These are phyloP conservation scores for Drosophila parabipectinata DNA, from an alignment of 1,140 invertebrate genomes.

Conservation along the genomic window DNA sequence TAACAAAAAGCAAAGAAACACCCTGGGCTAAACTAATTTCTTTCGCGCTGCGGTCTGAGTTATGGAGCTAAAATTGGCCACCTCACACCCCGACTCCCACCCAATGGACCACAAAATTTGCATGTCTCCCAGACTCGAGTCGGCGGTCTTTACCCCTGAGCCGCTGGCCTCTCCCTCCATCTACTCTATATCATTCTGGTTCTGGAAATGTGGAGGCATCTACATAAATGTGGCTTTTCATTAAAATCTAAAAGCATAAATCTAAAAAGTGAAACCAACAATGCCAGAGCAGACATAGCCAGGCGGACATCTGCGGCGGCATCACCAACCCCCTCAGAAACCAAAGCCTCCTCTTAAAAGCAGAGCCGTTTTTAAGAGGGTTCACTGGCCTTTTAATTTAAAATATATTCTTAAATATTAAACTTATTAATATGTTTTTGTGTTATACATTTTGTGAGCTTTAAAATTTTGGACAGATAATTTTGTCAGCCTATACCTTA, in stretches of 20 bases:
- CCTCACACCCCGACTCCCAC: background rate
- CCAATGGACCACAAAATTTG: constrained; percentile 50
- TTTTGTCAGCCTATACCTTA: too few species aligned
- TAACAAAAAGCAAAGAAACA: constrained; percentile 26
- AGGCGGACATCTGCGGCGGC: constrained; percentile 44
- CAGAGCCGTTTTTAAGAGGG: background rate
- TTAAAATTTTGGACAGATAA: too few species aligned
- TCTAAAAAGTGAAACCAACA: constrained; percentile 72
- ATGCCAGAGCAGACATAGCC: constrained; percentile 43
- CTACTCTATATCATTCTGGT: constrained; percentile 16
- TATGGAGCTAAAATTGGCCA: constrained; percentile 62
- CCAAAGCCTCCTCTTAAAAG: too few species aligned
- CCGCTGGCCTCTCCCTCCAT: background rate
- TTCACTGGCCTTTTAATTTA: background rate
- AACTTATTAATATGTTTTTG: too few species aligned
- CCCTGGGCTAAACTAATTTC: constrained; percentile 32
- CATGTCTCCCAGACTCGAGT: constrained; percentile 16
- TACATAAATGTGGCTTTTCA: constrained; percentile 70
- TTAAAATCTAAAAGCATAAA: constrained; percentile 79
- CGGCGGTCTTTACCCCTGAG: background rate
- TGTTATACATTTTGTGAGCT: too few species aligned
- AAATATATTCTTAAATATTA: background rate
- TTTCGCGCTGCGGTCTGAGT: constrained; percentile 52
- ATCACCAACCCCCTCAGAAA: background rate
- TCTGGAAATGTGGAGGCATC: constrained; percentile 23